These are phyloP conservation scores for Malurus melanocephalus DNA, from an alignment of 2,113 vertebrate genomes.

Conservation along the genomic window DNA sequence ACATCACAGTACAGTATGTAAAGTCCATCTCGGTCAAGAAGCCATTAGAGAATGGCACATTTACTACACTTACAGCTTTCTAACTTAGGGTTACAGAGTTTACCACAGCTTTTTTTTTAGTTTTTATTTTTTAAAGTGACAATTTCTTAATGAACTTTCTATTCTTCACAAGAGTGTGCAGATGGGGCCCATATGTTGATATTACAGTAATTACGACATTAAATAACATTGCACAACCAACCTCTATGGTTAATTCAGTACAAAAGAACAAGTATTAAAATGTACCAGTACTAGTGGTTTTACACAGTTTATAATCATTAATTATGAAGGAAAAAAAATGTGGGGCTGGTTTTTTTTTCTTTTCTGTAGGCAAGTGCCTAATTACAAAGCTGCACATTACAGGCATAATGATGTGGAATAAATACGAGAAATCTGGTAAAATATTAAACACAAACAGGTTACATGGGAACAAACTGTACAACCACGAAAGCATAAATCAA, in stretches of 20 bases:
- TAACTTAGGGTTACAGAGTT: conserved; percentile 64
- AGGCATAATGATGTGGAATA: conserved; percentile 85
- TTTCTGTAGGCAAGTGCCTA: conserved; percentile 85
- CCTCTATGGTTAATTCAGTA: conserved; percentile 81
- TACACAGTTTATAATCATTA: conserved; percentile 73
- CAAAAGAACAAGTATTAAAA: conserved; percentile 82
- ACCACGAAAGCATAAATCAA: conserved; percentile 68
- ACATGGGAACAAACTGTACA: conserved; percentile 73
- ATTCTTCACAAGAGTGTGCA: conserved; percentile 71
- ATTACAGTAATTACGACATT: conserved; percentile 82
- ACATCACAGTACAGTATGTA: conserved; percentile 76
- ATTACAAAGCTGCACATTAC: conserved; percentile 89
- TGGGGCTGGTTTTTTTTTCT: conserved; percentile 62
- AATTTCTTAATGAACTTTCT: conserved; percentile 66
- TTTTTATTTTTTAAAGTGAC: conserved; percentile 62
- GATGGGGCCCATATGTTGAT: conserved; percentile 71
- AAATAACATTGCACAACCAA: conserved; percentile 84
- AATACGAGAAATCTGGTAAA: conserved; percentile 84
- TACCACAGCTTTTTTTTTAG: conserved; percentile 65
- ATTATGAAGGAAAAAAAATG: conserved; percentile 69
- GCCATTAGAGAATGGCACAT: conserved; percentile 57
- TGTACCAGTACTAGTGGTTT: conserved; percentile 83
- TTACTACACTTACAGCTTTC: conserved; percentile 61
- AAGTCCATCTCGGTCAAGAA: conserved; percentile 65
- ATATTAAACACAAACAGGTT: conserved; percentile 76